phyloP scores from a whole-genome alignment of 2,888 invertebrate species.

The Epirrhoe tristata region DNA sequence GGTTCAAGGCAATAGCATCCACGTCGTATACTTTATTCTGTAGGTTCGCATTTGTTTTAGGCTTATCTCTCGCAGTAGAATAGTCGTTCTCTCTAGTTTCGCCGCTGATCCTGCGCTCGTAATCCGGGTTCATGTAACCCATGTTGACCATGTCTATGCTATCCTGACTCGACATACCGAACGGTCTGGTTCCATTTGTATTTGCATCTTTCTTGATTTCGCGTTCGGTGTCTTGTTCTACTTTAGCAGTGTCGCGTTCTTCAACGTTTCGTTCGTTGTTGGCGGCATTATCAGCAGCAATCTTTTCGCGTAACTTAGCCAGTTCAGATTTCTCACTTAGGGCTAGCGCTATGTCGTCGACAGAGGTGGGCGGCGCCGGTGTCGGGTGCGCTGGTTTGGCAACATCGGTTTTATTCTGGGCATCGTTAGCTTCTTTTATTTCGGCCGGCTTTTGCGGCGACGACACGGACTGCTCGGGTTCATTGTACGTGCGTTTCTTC shows the following conservation, averaged over 20 bases:
- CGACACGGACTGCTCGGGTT: conserved; percentile 67
- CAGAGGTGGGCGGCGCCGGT: conserved; percentile 58
- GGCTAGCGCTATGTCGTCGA: conserved; percentile 74
- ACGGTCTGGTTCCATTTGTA: conserved; percentile 57
- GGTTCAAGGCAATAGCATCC: conserved; percentile 75
- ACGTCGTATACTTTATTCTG: conserved; percentile 73
- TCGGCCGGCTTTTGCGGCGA: conserved; percentile 60
- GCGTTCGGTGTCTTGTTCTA: conserved; percentile 51
- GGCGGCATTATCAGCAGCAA: conserved; percentile 50
- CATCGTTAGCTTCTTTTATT: conserved; percentile 51
- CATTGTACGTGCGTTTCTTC: conserved; percentile 87
- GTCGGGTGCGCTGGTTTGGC: conserved; percentile 60
- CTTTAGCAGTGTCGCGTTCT: conserved; percentile 54
- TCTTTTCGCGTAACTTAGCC: conserved; percentile 69
- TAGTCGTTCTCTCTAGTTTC: conserved; percentile 61
- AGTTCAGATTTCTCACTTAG: conserved; percentile 76
- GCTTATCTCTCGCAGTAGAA: conserved; percentile 54
- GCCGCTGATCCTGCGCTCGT: conserved; percentile 60
- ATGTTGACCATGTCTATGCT: conserved; percentile 81
- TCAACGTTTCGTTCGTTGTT: conserved; percentile 46
- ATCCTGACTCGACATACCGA: conserved; percentile 65
- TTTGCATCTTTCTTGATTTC: conserved; percentile 61
- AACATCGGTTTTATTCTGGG: conserved; percentile 62
- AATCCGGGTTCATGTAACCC: conserved; percentile 77
- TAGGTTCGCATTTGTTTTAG: conserved; percentile 56